These are phyloP conservation scores for Diplolepis rosae DNA, from an alignment of 2,888 invertebrate species.

Conservation along the genomic window DNA sequence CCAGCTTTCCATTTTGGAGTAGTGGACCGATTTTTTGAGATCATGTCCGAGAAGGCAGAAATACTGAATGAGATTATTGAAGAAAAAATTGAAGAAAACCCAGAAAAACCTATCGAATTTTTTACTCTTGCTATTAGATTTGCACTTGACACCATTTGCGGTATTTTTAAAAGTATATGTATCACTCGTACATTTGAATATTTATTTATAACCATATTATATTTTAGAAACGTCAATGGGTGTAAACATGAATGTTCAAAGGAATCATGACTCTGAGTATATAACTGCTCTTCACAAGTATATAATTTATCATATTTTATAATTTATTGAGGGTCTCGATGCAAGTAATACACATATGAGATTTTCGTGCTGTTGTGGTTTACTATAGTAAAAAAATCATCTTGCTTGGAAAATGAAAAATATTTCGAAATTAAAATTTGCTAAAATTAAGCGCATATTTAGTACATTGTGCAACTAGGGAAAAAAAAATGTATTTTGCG, in stretches of 20 bases:
- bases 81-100: slow-evolving; percentile 45
- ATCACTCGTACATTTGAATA: no score
- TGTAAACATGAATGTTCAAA: slow-evolving; percentile 75
- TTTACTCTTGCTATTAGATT: slow-evolving; percentile 75
- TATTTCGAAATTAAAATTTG: no score
- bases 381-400: no score
- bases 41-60: slow-evolving; percentile 74
- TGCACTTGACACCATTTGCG: slow-evolving; percentile 75
- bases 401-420: no score
- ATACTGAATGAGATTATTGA: slow-evolving; percentile 71
- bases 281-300: slow-evolving; percentile 75
- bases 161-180: slow-evolving; percentile 53
- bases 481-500: no score
- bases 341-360: no score
- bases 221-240: slow-evolving; percentile 81
- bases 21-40: slow-evolving; percentile 74
- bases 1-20: slow-evolving; percentile 76
- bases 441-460: no score
- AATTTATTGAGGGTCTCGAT: no score
- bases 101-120: slow-evolving; percentile 71
- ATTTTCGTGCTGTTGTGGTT: no score
- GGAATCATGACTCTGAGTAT: slow-evolving; percentile 74
- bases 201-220: slow-evolving; percentile 12
- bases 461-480: no score
- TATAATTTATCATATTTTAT: not conserved